Conservation (phyloP, 1,140 invertebrate species). For the Drosophila mauritiana region DNA sequence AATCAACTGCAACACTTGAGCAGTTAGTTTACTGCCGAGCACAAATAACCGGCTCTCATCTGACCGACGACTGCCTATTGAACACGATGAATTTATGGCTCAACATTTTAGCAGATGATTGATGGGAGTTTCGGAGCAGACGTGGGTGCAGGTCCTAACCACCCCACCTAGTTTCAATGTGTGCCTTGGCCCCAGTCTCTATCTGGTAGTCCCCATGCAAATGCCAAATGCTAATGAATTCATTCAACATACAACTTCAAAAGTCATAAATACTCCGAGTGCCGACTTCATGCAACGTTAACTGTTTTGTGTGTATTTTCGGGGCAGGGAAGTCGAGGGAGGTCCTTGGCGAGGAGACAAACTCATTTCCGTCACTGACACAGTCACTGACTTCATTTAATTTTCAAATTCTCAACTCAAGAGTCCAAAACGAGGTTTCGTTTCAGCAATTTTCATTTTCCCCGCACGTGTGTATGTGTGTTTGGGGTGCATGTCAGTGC, state of each 20-base stretch:
- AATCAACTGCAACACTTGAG: conserved; percentile 56
- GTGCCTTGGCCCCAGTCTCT: not conserved
- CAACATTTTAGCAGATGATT: conserved; percentile 72
- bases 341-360: conserved; percentile 54
- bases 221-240: conserved; percentile 76
- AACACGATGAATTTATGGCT: conserved; percentile 69
- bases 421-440: conserved; percentile 73
- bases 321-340: not conserved
- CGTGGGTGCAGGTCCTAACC: not conserved
- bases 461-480: conserved; percentile 1
- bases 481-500: not conserved
- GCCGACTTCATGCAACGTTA: conserved; percentile 75
- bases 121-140: conserved; percentile 37
- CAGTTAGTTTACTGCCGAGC: conserved; percentile 35
- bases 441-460: conserved; percentile 37
- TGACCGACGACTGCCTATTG: conserved; percentile 56
- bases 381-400: conserved; percentile 77
- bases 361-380: conserved; percentile 78
- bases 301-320: conserved; percentile 44
- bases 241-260: conserved; percentile 69
- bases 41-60: conserved; percentile 18
- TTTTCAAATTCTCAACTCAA: conserved; percentile 78
- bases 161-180: not conserved
- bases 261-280: conserved; percentile 72
- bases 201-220: conserved; percentile 43